phyloP scores from a whole-genome alignment of 2,113 vertebrate genomes.

The Phodopus roborovskii region DNA sequence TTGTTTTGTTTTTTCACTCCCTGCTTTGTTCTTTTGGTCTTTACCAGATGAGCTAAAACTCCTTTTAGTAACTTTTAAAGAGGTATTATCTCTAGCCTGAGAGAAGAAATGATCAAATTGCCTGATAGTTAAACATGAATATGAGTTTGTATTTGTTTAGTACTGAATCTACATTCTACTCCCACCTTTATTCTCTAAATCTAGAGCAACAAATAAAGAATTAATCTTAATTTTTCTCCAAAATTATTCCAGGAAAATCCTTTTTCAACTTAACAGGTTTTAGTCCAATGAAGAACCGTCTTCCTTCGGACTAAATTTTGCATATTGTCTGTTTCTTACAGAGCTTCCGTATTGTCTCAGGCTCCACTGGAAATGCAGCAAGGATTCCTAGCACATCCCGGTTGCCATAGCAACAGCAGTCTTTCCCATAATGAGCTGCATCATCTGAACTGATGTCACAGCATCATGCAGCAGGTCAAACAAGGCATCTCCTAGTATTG shows the following conservation, averaged over 20 bases:
- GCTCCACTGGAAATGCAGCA: slow-evolving; percentile 92
- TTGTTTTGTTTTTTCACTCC: not conserved
- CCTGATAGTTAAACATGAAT: slow-evolving; percentile 21
- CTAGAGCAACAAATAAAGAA: slow-evolving; percentile 32
- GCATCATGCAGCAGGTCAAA: slow-evolving; percentile 94
- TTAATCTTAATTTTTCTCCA: slow-evolving; percentile 38
- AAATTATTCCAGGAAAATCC: slow-evolving; percentile 64
- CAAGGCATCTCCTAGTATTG: slow-evolving; percentile 92
- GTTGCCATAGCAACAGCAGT: slow-evolving; percentile 95
- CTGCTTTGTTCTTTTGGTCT: slow-evolving; percentile 50
- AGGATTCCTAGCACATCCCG: slow-evolving; percentile 94
- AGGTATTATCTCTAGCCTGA: not conserved
- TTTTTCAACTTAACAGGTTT: slow-evolving; percentile 61
- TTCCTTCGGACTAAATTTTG: slow-evolving; percentile 73
- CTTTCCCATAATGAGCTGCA: slow-evolving; percentile 97
- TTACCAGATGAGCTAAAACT: slow-evolving; percentile 58
- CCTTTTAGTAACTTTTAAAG: slow-evolving; percentile 52
- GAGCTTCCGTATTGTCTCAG: slow-evolving; percentile 89
- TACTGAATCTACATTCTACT: not conserved
- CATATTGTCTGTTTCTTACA: slow-evolving; percentile 88
- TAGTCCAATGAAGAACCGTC: slow-evolving; percentile 60
- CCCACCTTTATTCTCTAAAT: slow-evolving; percentile 14
- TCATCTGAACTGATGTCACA: slow-evolving; percentile 96
- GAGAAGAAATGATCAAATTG: slow-evolving; percentile 42
- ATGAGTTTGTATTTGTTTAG: slow-evolving; percentile 70